Base-by-base conservation (phyloP, 2,113 vertebrate genomes). In the Xenus cinereus region DNA sequence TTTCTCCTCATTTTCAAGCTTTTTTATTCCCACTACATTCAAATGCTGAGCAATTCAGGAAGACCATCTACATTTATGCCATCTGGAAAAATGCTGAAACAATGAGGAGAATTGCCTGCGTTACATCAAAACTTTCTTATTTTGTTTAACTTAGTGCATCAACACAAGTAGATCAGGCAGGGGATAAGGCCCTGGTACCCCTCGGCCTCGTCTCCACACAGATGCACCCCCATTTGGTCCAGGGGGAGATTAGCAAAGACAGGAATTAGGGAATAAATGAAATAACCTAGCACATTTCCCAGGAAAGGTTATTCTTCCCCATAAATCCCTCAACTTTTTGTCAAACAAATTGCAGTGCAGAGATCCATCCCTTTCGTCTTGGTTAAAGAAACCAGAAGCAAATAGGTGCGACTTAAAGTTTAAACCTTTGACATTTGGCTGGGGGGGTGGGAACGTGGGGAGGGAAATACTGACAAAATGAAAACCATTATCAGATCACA, bases 101-200 rank as follows among this genome's bases (percentile, higher is more conserved):
- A 50, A 45, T 12, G 41, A 54, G 45, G 35, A 39, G 74, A 73
- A 73, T 27, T 53, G 15, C 15, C n/a, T 60, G n/a, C 17, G 3
- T 74, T 79, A 5, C 27, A 30, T 22, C 3, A 35, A 83, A 83
- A 66, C 4, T 35, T 59, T 23, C 8, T 66, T 3, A 51, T 75
- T 91, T 74, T 74, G 13, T 51, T 7, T 73, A 23, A 63, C 24
- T 20, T 20, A 48, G 18, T 22, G 37, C 16, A 67, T 64, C 64
- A 50, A 35, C 2, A 2, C 20, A 22, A n/a, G 1, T 11, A 66
- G 20, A 11, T 60, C 15, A 45, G 16, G 12, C 0, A 33, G 28
- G 10, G 23, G 57, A 5, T 33, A 45, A 56, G 24, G n/a, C 46
- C 23, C 33, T 9, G 4, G 21, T 45, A n/a, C 13, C 24, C 19